Base-by-base conservation (phyloP, 2,113 vertebrate genomes). In the Chaetorhynchus papuensis region DNA sequence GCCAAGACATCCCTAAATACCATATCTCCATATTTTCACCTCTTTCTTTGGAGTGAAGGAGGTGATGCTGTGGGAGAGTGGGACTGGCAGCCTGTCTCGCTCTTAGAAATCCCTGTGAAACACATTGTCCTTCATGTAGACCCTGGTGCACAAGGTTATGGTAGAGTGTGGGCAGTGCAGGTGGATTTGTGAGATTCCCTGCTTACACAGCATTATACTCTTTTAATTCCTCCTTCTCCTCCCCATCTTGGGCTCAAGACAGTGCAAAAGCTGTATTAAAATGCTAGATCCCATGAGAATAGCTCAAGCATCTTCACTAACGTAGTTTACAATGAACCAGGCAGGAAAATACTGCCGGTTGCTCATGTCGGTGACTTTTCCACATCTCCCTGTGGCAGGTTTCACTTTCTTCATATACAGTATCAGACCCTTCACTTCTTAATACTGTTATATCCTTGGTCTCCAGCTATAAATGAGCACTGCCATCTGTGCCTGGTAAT, bases 401-500 rank as follows among this genome's bases (percentile, higher is more conserved):
- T 91, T 87, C 65, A 53, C 45, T 85, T 79, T 27, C 56, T 37
- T 49, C 49, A 22, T 13, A 30, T 76, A 61, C 44, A 87, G 93
- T 75, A 84, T 61, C 57, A 89, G 61, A 56, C 13, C 12, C 56
- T 92, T 95, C 37, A 9, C 39, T 72, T 78, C n/a, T 82, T 91
- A 79, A 70, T 66, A 83, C 16, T 50, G 14, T 49, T 59, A 63
- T 23, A 74, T 66, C 59, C 61, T 76, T 70, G 12, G 8, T 87
- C 35, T 50, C 30, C 39, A 54, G 63, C 61, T 93, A 66, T 59
- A 89, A 94, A 83, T 45, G 75, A 91, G 15, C 50, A 45, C 65
- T 71, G 53, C 89, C 78, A 85, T 83, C 84, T 91, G 84, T 47
- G 66, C 45, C 71, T 89, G 57, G 39, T 94, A 96, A 96, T 83